Percentiles rank a stretch among this genome's conserved stretches.
Evolutionary conservation across 2,113 vertebrate genomes (phyloP).

Genomic region (human): DNA sequence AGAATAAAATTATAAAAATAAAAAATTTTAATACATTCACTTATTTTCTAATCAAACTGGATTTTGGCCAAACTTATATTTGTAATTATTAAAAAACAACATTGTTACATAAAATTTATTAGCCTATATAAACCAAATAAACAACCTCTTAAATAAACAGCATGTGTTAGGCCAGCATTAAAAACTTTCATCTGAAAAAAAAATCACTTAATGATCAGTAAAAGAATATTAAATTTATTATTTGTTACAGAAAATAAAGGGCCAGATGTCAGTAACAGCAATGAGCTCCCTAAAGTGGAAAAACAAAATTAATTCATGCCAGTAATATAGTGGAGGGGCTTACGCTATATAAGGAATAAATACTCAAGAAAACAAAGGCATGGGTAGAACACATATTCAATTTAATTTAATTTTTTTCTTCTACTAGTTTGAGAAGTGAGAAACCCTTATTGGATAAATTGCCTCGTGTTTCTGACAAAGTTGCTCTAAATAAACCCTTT

Average conservation of each 20-base stretch:
- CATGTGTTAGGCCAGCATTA: background rate
- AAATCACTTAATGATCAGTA: background rate
- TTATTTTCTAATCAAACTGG: background rate
- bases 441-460: background rate
- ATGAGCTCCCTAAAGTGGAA: background rate
- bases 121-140: background rate
- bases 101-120: background rate
- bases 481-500: background rate
- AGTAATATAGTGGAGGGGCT: background rate
- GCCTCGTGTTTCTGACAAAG: background rate
- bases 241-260: background rate
- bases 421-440: background rate
- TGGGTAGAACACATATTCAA: background rate
- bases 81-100: background rate
- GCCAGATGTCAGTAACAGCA: background rate
- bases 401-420: background rate
- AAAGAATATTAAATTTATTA: constrained; percentile 7
- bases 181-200: background rate
- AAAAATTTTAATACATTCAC: background rate
- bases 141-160: constrained; percentile 21
- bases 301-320: background rate
- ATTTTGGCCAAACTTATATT: background rate
- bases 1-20: background rate
- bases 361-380: background rate
- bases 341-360: background rate